phyloP scores from a whole-genome alignment of 2,113 vertebrate genomes.

The Herpetotheres cachinnans region DNA sequence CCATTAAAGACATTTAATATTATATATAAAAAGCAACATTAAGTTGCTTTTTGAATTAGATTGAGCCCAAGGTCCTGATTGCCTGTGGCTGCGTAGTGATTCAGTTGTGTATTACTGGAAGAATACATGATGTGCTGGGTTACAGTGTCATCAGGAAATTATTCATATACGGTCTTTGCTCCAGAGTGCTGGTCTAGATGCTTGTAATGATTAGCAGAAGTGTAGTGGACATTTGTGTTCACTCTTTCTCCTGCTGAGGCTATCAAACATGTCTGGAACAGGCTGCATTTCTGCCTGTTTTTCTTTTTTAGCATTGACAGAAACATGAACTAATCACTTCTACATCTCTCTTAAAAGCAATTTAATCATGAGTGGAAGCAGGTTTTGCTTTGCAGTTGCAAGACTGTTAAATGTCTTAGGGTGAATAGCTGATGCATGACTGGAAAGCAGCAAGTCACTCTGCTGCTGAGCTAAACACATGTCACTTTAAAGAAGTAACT shows the following conservation, averaged over 20 bases:
- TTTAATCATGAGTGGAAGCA: neutral
- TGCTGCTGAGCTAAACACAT: neutral
- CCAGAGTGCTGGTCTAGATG: neutral
- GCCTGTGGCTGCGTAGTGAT: neutral
- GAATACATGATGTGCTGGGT: rapidly evolving
- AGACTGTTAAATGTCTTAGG: neutral
- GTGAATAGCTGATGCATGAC: neutral
- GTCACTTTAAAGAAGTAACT: neutral
- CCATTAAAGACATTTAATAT: too few relatives aligned
- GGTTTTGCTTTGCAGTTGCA: neutral
- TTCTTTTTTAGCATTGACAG: neutral
- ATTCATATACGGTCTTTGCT: neutral
- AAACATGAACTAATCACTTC: neutral
- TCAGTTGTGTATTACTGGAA: neutral
- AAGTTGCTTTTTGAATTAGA: neutral
- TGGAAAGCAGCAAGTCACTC: neutral
- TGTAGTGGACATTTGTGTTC: neutral
- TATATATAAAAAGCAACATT: too few relatives aligned
- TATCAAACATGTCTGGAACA: neutral
- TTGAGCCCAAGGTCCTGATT: neutral
- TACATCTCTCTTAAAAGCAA: neutral
- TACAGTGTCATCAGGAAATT: neutral
- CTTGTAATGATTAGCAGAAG: neutral
- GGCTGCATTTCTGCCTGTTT: neutral
- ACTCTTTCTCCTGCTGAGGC: neutral